These are phyloP conservation scores for Noctua pronuba DNA, from an alignment of 2,888 invertebrate genomes.

Conservation along the genomic window DNA sequence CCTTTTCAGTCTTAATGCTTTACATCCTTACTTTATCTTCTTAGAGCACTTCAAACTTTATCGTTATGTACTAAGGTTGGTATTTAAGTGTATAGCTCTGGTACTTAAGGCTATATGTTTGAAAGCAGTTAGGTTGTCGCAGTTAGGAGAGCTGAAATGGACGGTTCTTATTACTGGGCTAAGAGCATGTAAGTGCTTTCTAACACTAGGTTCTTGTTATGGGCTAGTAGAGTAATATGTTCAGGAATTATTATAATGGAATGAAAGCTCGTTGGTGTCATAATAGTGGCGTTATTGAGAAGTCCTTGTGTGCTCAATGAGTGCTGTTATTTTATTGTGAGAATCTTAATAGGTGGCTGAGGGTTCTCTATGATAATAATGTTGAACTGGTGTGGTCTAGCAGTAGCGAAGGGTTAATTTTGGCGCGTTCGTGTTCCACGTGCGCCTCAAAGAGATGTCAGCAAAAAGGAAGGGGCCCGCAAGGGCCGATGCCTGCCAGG, in stretches of 20 bases:
- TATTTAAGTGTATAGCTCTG: slow-evolving; percentile 30
- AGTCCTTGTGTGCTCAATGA: background rate
- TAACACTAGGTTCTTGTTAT: slow-evolving; percentile 54
- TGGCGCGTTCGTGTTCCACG: too few relatives aligned
- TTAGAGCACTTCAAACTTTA: slow-evolving; percentile 43
- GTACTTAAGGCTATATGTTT: slow-evolving; percentile 38
- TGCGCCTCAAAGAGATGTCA: too few relatives aligned
- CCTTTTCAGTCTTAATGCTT: slow-evolving; percentile 53
- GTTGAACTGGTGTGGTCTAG: background rate
- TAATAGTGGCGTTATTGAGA: slow-evolving; percentile 22
- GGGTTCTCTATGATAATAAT: background rate
- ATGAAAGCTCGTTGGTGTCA: slow-evolving; percentile 12
- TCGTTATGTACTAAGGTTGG: slow-evolving; percentile 1
- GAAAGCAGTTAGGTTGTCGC: slow-evolving; percentile 40
- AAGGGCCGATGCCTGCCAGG: too few relatives aligned
- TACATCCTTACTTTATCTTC: slow-evolving; percentile 19
- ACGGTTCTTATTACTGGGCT: slow-evolving; percentile 55
- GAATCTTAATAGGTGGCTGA: background rate
- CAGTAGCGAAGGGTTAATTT: too few relatives aligned
- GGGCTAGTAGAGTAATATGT: slow-evolving; percentile 13
- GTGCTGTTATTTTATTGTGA: background rate
- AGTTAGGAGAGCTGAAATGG: slow-evolving; percentile 59
- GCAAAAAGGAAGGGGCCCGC: too few relatives aligned
- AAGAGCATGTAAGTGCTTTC: slow-evolving; percentile 61
- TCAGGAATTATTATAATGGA: slow-evolving; percentile 38